Base-by-base conservation (phyloP, 2,113 vertebrate genomes). In the Riparia riparia region DNA sequence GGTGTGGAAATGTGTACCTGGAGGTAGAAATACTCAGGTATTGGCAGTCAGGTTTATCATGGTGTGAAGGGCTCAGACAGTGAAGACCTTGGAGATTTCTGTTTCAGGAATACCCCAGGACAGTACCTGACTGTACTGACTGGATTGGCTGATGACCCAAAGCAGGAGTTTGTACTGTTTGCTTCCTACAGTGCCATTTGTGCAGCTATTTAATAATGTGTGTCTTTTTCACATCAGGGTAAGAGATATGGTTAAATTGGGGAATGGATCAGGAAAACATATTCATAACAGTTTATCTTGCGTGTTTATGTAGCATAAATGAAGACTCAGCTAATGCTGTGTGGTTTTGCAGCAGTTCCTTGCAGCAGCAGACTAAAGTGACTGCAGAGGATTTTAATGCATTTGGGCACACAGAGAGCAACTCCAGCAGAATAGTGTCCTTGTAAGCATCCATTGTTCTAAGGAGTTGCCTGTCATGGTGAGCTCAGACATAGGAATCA, bases 351-450 rank as follows among this genome's bases (percentile, higher is more conserved):
- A 81, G 61, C 65, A 76, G 50, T 45, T 90, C 41, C 61, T 77
- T 88, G 83, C 82, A 94, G 85, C 72, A 63, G 47, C 45, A 76
- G 39, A 10, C 61, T 64, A 15, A 80, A 89, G 77, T 86, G 90
- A 77, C 71, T 82, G 85, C 63, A 58, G 90, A 86, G 63, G 54
- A 76, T 90, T 90, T 90, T 69, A 72, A 92, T 93, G 80, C 29
- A 34, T 69, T 69, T 93, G 86, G 92, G 61, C 74, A 31, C 39
- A 17, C n/a, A 88, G 71, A 92, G 60, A 72, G 56, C 77, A 83
- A 21, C 50, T 47, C 42, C 74, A 82, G 79, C 54, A 92, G 68
- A 82, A 61, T 7, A 72, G 32, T 64, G 70, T 93, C 85, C 90
- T 92, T 92, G 74, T 60, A 54, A 81, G 50, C 70, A 45, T 72